Conservation (phyloP, 2,113 vertebrate species). For the Laticauda laticaudata region DNA sequence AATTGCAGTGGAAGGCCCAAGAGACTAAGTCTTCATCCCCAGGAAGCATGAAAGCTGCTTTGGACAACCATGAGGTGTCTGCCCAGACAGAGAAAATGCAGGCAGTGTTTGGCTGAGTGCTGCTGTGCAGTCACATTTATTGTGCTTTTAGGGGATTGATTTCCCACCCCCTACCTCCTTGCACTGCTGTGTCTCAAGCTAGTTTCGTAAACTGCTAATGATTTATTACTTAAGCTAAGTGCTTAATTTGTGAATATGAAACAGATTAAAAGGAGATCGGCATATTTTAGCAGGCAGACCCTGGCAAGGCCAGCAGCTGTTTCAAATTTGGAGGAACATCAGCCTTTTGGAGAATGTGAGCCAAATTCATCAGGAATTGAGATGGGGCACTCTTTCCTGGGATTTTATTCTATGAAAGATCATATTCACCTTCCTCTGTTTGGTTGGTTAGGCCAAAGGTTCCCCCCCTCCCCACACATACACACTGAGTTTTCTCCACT, state of each 20-base stretch:
- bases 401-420: background rate
- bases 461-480: background rate
- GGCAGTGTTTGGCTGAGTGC: constrained; percentile 29
- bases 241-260: constrained; percentile 84
- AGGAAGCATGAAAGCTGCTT: constrained; percentile 30
- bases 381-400: background rate
- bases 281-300: constrained; percentile 79
- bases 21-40: background rate
- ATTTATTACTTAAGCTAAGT: constrained; percentile 82
- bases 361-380: constrained; percentile 28
- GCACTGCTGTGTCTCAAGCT: constrained; percentile 77
- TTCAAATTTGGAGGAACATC: constrained; percentile 78
- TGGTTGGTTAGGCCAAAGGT: background rate
- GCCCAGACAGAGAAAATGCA: background rate
- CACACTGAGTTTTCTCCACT: background rate
- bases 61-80: background rate
- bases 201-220: constrained; percentile 76
- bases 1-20: background rate
- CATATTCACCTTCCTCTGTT: background rate
- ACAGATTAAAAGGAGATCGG: constrained; percentile 79
- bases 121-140: constrained; percentile 29
- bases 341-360: constrained; percentile 66
- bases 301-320: constrained; percentile 76
- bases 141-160: constrained; percentile 61
- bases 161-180: constrained; percentile 49